A percentile compares a stretch with the other conserved stretches of the same genome.
Conservation (phyloP, 2,888 invertebrate genomes). For the Dexiosoma caninum region DNA sequence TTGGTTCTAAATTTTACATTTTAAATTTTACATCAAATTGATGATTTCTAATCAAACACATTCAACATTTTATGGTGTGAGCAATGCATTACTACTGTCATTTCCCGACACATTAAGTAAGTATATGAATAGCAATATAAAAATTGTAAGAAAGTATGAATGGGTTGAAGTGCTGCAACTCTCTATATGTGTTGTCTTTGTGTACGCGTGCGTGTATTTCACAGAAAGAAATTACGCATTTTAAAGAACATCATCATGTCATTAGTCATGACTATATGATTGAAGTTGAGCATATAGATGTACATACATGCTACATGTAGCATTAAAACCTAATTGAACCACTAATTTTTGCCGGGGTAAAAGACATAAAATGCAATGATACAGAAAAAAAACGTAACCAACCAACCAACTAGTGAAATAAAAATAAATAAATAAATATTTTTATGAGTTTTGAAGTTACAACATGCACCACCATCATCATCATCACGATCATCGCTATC, state of each 20-base stretch:
- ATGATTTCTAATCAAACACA: conserved; percentile 31
- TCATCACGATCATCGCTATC: too few species aligned
- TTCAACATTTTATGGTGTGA: conserved; percentile 35
- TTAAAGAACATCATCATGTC: background rate
- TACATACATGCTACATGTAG: conserved; percentile 48
- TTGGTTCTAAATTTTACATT: too few species aligned
- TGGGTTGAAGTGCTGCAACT: background rate
- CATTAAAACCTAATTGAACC: conserved; percentile 59
- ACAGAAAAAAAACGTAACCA: conserved; percentile 10
- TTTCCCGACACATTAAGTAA: conserved; percentile 19
- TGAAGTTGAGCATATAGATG: too few species aligned
- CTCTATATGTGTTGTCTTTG: background rate
- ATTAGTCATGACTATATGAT: conserved; percentile 21
- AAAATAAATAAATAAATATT: conserved; percentile 27
- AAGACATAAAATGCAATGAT: conserved; percentile 32
- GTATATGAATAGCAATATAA: too few species aligned
- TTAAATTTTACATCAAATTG: background rate
- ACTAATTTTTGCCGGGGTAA: conserved; percentile 46
- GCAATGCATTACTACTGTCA: conserved; percentile 11
- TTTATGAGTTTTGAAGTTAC: conserved; percentile 33
- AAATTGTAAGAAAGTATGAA: background rate
- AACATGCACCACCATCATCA: conserved; percentile 2
- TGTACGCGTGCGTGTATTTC: background rate
- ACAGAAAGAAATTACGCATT: conserved; percentile 41
- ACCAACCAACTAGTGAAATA: conserved; percentile 11